Base-by-base conservation (phyloP, 2,797 vertebrate species). In the Hypotaenidia philippensis region DNA sequence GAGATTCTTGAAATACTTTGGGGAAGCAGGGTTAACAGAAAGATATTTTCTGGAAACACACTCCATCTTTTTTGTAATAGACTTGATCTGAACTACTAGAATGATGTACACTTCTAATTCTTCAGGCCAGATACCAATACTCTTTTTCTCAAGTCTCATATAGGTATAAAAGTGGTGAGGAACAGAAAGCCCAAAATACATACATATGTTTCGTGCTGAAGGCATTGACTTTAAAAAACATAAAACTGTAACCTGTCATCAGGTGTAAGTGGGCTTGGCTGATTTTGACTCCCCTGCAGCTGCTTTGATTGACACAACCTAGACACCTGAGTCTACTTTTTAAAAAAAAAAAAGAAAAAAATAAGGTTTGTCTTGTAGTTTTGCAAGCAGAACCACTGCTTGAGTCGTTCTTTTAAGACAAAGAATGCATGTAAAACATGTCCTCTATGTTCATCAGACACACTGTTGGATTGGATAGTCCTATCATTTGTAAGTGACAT, bases 381-480 rank as follows among this genome's bases (percentile, higher is more conserved):
- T 93, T 61, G 40, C 75, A 81, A 80, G 31, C 8, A 91, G 90
- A 90, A 9, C 18, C 29, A 31, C 12, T 56, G 23, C 68, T 66
- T 1, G 3, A 52, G 14, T 32, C 31, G 69, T 63, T 53, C 21
- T 92, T 85, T 92, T 91, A 91, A 95, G 95, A 90, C 76, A 97
- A 94, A 93, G 83, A 87, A 76, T 38, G 23, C 31, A 59, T 80
- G 44, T 82, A 97, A 96, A 97, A 96, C 23, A 10, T 95, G 90
- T 95, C 74, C 89, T 94, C 94, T 96, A 38, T 94, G 92, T 96
- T 97, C 93, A 83, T 96, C 95, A 95, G 92, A 94, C 76, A 87
- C 80, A 75, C 75, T 89, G 85, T 83, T 97, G 96, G 95, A 96
- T 96, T 97, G 97, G 95, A 94, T 80, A 97, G 96, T 96, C 89